phyloP scores from a whole-genome alignment of 1,140 invertebrate species.

The Camponotus vicinus region DNA sequence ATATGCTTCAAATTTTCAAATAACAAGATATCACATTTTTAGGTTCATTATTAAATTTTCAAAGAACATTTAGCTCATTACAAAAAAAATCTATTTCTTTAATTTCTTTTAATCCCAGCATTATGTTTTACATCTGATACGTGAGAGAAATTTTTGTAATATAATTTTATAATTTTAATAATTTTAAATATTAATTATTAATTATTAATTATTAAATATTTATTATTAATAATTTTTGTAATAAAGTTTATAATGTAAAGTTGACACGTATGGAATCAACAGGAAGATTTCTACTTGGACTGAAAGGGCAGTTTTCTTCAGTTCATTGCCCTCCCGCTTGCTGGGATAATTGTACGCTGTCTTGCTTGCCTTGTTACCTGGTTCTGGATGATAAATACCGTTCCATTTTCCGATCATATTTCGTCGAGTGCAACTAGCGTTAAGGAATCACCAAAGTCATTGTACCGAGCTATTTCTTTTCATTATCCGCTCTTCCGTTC shows the following conservation, averaged over 20 bases:
- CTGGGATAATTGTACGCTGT: constrained; percentile 17
- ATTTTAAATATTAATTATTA: too few relatives aligned
- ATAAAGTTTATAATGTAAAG: neutral
- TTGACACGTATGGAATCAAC: neutral
- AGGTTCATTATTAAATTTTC: neutral
- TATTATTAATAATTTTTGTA: too few relatives aligned
- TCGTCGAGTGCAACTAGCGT: constrained; percentile 24
- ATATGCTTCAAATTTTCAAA: neutral
- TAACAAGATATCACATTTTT: neutral
- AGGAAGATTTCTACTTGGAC: constrained; percentile 5
- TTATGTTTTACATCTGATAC: neutral
- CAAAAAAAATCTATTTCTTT: neutral
- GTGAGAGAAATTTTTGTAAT: neutral
- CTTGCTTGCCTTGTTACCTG: constrained; percentile 26
- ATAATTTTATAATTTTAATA: too few relatives aligned
- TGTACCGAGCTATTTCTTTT: constrained; percentile 18
- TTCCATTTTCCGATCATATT: constrained; percentile 29
- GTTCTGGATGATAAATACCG: constrained; percentile 40
- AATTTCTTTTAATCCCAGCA: neutral
- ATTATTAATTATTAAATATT: too few relatives aligned
- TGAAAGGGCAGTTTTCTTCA: neutral
- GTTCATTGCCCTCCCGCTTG: constrained; percentile 1
- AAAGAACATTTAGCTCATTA: neutral
- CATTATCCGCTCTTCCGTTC: neutral
- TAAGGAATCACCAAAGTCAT: constrained; percentile 21